Evolutionary conservation across 2,113 vertebrate species (phyloP).

Genomic region (Corythaixoides concolor): DNA sequence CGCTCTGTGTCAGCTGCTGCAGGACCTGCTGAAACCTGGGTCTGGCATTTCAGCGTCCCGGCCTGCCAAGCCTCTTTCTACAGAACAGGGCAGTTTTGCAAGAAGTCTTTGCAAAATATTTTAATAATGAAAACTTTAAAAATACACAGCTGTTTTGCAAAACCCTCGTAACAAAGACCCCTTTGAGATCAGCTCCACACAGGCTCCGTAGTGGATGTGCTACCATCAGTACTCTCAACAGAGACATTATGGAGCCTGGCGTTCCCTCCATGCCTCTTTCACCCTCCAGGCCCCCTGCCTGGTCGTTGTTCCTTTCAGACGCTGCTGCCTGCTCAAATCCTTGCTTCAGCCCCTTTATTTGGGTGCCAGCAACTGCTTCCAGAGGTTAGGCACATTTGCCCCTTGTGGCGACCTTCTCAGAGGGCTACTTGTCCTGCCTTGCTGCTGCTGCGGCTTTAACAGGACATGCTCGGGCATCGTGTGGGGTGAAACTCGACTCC

Average conservation of each 20-base stretch:
- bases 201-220: not conserved
- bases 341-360: not conserved
- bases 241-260: constrained; percentile 31
- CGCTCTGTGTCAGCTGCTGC: not conserved
- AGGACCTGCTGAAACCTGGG: constrained; percentile 34
- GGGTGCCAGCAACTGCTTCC: not conserved
- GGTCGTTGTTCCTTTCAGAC: not conserved
- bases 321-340: not conserved
- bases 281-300: not conserved
- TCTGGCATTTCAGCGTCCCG: not conserved
- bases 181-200: constrained; percentile 24
- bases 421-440: not conserved
- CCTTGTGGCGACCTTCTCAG: not conserved
- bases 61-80: constrained; percentile 28
- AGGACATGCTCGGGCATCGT: not conserved
- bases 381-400: not conserved
- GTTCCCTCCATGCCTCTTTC: not conserved
- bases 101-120: constrained; percentile 59
- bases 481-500: not conserved
- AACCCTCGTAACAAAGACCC: not conserved
- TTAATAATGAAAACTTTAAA: constrained; percentile 60
- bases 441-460: not conserved
- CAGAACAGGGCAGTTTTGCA: constrained; percentile 18
- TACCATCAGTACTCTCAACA: constrained; percentile 17
- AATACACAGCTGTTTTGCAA: constrained; percentile 44